phyloP scores from a whole-genome alignment of 2,113 vertebrate genomes.

The Sterna hirundo region DNA sequence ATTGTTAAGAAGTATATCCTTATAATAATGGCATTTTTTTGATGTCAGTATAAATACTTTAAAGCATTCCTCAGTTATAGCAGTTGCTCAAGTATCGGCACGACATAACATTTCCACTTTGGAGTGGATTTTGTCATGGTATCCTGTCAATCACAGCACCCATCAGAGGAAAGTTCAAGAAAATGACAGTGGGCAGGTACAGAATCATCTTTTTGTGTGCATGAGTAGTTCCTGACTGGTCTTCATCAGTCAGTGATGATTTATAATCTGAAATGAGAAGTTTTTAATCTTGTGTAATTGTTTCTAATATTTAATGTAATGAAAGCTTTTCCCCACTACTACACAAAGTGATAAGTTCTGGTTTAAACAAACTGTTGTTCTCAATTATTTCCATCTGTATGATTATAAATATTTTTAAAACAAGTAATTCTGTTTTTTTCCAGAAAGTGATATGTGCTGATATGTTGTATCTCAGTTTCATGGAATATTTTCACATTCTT shows the following conservation, averaged over 20 bases:
- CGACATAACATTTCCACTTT: background rate
- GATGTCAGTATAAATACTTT: background rate
- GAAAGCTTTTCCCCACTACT: background rate
- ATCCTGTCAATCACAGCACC: background rate
- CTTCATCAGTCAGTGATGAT: background rate
- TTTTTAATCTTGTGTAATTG: background rate
- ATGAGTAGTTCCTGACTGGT: background rate
- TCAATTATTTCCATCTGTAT: conserved; percentile 48
- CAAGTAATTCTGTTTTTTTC: conserved; percentile 37
- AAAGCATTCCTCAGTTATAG: background rate
- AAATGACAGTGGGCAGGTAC: background rate
- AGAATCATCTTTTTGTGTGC: background rate
- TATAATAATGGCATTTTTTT: background rate
- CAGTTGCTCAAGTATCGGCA: fast-evolving
- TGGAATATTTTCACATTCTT: conserved; percentile 46
- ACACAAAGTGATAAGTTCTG: background rate
- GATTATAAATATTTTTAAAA: conserved; percentile 55
- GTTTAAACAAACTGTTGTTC: conserved; percentile 48
- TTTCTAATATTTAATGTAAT: background rate
- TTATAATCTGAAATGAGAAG: background rate
- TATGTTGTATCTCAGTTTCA: conserved; percentile 50
- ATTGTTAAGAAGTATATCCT: background rate
- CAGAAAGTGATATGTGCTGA: conserved; percentile 43
- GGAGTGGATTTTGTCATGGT: background rate
- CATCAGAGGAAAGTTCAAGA: background rate